Evolutionary conservation across 2,113 vertebrate species (phyloP), one percentile per base, ranked within the genome.

Genomic region (Scophthalmus maximus): DNA sequence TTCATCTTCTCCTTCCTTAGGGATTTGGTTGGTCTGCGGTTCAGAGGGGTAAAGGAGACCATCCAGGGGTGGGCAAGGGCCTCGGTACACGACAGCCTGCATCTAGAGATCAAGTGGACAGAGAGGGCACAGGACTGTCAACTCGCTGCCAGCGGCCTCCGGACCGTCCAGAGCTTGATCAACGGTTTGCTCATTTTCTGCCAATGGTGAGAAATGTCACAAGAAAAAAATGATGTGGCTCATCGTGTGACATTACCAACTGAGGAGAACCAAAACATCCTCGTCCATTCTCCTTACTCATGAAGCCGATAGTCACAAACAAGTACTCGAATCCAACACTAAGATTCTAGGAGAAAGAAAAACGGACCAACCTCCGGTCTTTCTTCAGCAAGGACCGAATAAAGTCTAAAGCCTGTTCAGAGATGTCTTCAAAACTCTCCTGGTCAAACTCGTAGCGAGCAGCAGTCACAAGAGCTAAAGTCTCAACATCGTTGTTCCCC

Each of bases 41-140:
- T 81, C 11, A 91, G 36, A 6, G 80, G 68, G 10, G 70, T 90
- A 12, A 90, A 93, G 0, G 91, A 91, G 27, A 73, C 90, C 87
- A 96, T 93, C 96, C 96, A 97, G 23, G 91, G 90, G 79, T 97
- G 96, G 52, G 78, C 69, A 2, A 97, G 87, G 32, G 95, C 95
- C 60, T 83, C 83, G 0, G 70, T 32, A 3, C 94, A 95, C 1
- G 94, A 92, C 60, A 96, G 68, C 3, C 96, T 90, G 29, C 2
- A 47, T n/a, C 95, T 97, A 29, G 11, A 3, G 36, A 38, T n/a
- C 2, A 20, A 55, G 34, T 23, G 11, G 47, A n/a, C n/a, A n/a
- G n/a, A n/a, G n/a, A n/a, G n/a, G n/a, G n/a, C n/a, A n/a, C n/a
- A n/a, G n/a, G n/a, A n/a, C 51, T 32, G 34, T 68, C 17, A 71